Evolutionary conservation across 2,113 vertebrate genomes (phyloP).

Genomic region (Oxygymnocypris stewartii): DNA sequence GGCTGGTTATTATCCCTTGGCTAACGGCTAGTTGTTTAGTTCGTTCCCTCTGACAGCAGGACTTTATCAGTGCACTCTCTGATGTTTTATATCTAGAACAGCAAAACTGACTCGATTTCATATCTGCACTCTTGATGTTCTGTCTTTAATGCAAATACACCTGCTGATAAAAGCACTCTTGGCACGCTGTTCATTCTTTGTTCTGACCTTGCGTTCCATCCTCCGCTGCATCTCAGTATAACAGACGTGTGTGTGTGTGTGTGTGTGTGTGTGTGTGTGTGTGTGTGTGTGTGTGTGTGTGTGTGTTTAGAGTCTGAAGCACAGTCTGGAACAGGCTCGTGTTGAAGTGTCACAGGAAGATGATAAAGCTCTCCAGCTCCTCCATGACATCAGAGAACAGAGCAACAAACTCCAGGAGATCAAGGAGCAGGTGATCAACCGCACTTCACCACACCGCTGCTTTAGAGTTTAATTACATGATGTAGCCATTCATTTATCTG

Average conservation of each 20-base stretch:
- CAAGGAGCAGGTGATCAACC: constrained; percentile 90
- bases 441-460: neutral
- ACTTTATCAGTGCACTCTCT: neutral
- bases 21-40: neutral
- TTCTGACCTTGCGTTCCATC: neutral
- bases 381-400: constrained; percentile 97
- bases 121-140: neutral
- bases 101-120: neutral
- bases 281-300: constrained; percentile 32
- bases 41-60: neutral
- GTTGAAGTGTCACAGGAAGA: constrained; percentile 99
- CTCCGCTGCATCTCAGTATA: neutral
- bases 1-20: neutral
- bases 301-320: constrained; percentile 90
- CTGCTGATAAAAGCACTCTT: neutral
- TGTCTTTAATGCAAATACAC: neutral
- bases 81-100: neutral
- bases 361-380: constrained; percentile 96
- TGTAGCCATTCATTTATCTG: no score
- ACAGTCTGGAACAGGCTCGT: constrained; percentile 96
- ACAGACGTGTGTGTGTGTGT: neutral
- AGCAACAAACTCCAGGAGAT: constrained; percentile 99
- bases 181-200: neutral
- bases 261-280: no score
- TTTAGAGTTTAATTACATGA: no score